Evolutionary conservation across 2,113 vertebrate genomes (phyloP), one percentile per base, ranked within the genome.

Genomic region (Eupsittula cactorum): DNA sequence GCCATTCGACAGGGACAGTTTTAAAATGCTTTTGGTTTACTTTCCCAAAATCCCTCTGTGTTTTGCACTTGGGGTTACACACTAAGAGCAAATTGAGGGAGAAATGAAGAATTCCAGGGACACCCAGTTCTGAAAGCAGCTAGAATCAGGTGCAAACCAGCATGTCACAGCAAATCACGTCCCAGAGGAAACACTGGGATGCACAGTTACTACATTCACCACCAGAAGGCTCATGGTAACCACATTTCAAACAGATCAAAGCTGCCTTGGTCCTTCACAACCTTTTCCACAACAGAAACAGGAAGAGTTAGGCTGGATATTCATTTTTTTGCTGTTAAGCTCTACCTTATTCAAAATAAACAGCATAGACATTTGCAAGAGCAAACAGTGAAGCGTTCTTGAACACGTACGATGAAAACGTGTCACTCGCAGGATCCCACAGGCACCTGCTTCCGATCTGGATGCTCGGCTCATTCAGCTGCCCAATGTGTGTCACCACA

Each of bases 301-400:
- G 25, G 46, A n/a, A 47, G 29, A 67, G 46, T 53, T 44, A 37
- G 35, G 49, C 64, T 59, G 46, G 53, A 21, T 0, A 10, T 16
- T 35, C 6, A 6, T 18, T 77, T 77, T 41, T 27, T 67, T 31
- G 49, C 82, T 86, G 39, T 16, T 76, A 53, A 55, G 63, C 19
- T 44, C 57, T 18, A 47, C 67, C 67, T 92, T 97, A 99, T 71
- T 99, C 99, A 73, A 97, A 98, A 92, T 99, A 99, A 86, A 99
- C 96, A 1, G 97, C 98, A 1, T 98, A 99, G 92, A 99, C 99
- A 29, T 92, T 98, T 31, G 98, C 98, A 39, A 99, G 92, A 16
- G 98, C 98, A 42, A 98, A 99, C 16, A 99, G 97, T 1, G 98
- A 99, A 73, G 95, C 85, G 96, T 99, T 99, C 96, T 98, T 98